These are phyloP conservation scores for Neotoxoptera formosana DNA, from an alignment of 1,140 invertebrate genomes.

Conservation along the genomic window DNA sequence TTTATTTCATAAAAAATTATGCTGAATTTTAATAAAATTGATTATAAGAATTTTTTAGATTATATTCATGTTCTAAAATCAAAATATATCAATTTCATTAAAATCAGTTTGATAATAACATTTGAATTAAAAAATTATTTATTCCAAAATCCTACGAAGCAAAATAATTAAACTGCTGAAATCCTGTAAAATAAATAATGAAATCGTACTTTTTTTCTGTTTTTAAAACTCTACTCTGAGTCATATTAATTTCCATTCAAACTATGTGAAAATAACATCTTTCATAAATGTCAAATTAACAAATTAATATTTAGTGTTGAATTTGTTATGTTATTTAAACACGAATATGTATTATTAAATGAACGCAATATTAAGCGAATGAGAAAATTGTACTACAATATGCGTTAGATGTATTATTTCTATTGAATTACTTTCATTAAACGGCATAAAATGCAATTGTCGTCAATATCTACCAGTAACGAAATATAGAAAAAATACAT, in stretches of 20 bases:
- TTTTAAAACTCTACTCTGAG: neutral
- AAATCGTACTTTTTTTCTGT: neutral
- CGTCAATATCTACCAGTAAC: neutral
- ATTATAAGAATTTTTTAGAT: neutral
- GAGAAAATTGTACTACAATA: neutral
- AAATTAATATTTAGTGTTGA: neutral
- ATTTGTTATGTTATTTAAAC: neutral
- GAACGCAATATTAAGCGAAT: neutral
- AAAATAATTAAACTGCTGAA: neutral
- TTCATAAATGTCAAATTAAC: neutral
- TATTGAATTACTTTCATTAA: conserved; percentile 8
- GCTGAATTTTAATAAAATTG: neutral
- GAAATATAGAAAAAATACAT: neutral
- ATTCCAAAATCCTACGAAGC: neutral
- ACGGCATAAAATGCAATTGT: neutral
- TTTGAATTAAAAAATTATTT: conserved; percentile 8
- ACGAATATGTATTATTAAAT: neutral
- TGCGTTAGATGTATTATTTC: neutral
- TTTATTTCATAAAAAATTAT: neutral
- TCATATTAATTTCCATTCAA: neutral
- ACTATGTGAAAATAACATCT: neutral
- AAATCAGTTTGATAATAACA: neutral
- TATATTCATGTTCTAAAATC: neutral
- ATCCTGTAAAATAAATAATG: neutral
- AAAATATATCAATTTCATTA: neutral